Base-by-base conservation (phyloP, 1,140 invertebrate genomes). In the Lepeophtheirus salmonis region DNA sequence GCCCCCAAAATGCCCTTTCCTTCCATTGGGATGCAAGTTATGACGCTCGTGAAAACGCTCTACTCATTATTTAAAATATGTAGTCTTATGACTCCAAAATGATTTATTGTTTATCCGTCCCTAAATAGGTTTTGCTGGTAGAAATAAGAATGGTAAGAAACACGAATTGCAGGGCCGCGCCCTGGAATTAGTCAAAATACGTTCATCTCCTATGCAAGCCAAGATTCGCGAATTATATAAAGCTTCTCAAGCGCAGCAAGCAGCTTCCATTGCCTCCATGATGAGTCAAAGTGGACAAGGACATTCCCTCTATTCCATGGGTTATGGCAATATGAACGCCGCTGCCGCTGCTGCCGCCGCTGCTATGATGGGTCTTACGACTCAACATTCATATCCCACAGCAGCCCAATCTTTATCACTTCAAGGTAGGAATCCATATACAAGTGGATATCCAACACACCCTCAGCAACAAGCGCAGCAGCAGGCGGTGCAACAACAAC, bases 131-230 rank as follows among this genome's bases (percentile, higher is more conserved):
- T 82, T 82, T 73, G 86, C 86, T 69, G 83, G 84, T 65, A 78
- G 81, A 70, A 87, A 86, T 72, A 87, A 85, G 72, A 80, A 79
- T 67, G 88, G 88, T 64, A 77, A 86, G 70, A 91, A 91, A 76
- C 80, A 79, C 64, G 87, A 91, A 73, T 74, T 91, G 56, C 81
- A 89, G 74, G 73, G 77, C 62, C 76, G 88, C 69, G 84, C 86
- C 64, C 68, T 84, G 62, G 79, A 86, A 67, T 75, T 90, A 62
- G 74, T 86, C 58, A 80, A 80, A 70, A 76, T 80, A 64, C 77
- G 79, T 67, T 81, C 83, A 51, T 74, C 80, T 64, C 77, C 80
- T 60, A 77, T 88, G 60, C 77, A 83, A 65, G 76, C 80, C 62
- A 89, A 88, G 76, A 83, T 87, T 64, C 76, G 79, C 70, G 84